These are phyloP conservation scores for Tetranychus cinnabarinus DNA, from an alignment of 1,140 invertebrate species.

Conservation along the genomic window DNA sequence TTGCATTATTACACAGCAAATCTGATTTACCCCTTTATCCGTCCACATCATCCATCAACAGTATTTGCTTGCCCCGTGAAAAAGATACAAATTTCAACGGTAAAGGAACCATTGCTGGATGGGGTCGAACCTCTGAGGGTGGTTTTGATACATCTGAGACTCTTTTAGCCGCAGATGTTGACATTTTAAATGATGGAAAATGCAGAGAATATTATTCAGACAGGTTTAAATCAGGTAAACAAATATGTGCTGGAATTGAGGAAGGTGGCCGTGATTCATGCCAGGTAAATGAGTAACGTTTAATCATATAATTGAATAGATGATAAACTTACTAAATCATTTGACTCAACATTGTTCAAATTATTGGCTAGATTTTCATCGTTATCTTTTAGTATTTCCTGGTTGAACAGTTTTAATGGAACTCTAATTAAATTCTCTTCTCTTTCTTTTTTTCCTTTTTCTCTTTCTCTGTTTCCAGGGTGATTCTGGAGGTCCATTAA, in stretches of 20 bases:
- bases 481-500: conserved; percentile 8
- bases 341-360: background rate
- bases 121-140: conserved; percentile 15
- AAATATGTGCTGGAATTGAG: conserved; percentile 45
- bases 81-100: conserved; percentile 38
- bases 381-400: background rate
- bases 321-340: background rate
- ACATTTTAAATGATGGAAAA: conserved; percentile 32
- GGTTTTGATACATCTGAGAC: conserved; percentile 7
- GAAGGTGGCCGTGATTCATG: conserved; percentile 53
- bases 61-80: background rate
- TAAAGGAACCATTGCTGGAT: conserved; percentile 23
- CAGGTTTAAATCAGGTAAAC: conserved; percentile 22
- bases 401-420: background rate
- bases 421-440: background rate
- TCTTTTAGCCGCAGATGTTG: conserved; percentile 65
- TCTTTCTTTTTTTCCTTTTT: background rate
- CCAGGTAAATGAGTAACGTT: conserved; percentile 15
- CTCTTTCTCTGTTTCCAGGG: conserved; percentile 9
- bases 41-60: background rate
- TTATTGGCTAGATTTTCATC: too few species aligned
- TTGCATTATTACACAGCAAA: conserved; percentile 6
- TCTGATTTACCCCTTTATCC: background rate
- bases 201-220: conserved; percentile 7
- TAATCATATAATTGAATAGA: too few species aligned